These are phyloP conservation scores for Phasianus colchicus DNA, from an alignment of 2,113 vertebrate genomes.

Conservation along the genomic window DNA sequence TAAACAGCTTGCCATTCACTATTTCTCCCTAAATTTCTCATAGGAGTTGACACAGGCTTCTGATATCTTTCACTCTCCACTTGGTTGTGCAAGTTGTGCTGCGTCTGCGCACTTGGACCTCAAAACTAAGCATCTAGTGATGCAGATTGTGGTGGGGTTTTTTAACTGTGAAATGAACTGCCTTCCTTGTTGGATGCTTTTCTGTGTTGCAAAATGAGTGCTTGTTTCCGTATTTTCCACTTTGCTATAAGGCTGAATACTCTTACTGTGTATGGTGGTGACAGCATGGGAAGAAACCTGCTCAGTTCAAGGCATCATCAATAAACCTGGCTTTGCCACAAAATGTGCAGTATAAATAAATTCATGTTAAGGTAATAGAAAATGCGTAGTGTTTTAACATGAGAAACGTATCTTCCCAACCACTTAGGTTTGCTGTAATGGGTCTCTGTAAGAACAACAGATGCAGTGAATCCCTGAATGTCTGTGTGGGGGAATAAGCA, in stretches of 20 bases:
- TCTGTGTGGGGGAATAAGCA: not conserved
- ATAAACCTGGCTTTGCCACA: not conserved
- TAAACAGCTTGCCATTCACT: not conserved
- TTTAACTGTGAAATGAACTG: not conserved
- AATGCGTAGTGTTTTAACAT: not conserved
- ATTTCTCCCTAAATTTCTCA: not conserved
- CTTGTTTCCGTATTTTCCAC: not conserved
- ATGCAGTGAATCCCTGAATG: not conserved
- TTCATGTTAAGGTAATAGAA: not conserved
- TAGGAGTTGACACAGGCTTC: not conserved
- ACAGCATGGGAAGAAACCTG: not conserved
- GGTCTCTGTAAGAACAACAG: not conserved
- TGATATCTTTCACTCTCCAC: not conserved
- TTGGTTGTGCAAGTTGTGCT: not conserved
- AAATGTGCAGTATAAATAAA: not conserved
- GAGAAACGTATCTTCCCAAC: not conserved
- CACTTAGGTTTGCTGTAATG: not conserved
- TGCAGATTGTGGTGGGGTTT: not conserved
- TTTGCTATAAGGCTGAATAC: not conserved
- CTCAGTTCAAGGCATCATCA: not conserved
- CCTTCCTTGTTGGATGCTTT: not conserved
- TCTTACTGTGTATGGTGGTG: fast-evolving
- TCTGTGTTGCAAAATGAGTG: not conserved
- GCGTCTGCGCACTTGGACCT: not conserved
- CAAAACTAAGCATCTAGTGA: not conserved